Base-by-base conservation (phyloP, 2,797 vertebrate genomes). In the Periophthalmus magnuspinnatus region DNA sequence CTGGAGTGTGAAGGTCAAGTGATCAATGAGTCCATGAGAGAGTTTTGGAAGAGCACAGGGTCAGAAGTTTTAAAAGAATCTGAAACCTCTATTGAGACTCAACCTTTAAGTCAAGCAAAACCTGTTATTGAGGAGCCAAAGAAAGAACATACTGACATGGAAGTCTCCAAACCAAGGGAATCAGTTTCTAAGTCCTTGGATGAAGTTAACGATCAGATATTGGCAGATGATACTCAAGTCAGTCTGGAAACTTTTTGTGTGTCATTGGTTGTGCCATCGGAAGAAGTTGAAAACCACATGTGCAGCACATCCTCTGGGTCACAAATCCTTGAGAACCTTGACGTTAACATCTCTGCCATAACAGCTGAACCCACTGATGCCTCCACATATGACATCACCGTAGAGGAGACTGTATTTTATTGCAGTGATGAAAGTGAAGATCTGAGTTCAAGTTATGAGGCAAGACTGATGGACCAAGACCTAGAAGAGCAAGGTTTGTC, bases 1-100 rank as follows among this genome's bases (percentile, higher is more conserved):
- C 54, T 98, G 73, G 86, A 93, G 73, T 90, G 84, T 86, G 89
- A 93, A 69, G 93, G 92, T 0, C 80, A 82, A 65, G 78, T 79
- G 52, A 87, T 98, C 84, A 96, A 93, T 67, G 88, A 95, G 58
- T 79, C 77, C 14, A 93, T 98, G 94, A 93, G 84, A 76, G 56
- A 63, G 3, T 94, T 90, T 74, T 95, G 94, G 91, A 87, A 65
- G 60, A 73, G 41, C 24, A 72, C 45, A 16, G 9, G 1, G 3
- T 60, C 24, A 5, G 61, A 79, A n/a, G 70, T 64, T 38, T 34
- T 19, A 6, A 55, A 36, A 59, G 67, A 22, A 41, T 21, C 0
- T 0, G 55, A 62, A 19, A 8, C 34, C 36, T 70, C 38, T 16
- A 14, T 13, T 3, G 28, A 70, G 62, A 50, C 41, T 2, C 1